Conservation (phyloP, 2,113 vertebrate genomes). For the Dermatemys mawii region DNA sequence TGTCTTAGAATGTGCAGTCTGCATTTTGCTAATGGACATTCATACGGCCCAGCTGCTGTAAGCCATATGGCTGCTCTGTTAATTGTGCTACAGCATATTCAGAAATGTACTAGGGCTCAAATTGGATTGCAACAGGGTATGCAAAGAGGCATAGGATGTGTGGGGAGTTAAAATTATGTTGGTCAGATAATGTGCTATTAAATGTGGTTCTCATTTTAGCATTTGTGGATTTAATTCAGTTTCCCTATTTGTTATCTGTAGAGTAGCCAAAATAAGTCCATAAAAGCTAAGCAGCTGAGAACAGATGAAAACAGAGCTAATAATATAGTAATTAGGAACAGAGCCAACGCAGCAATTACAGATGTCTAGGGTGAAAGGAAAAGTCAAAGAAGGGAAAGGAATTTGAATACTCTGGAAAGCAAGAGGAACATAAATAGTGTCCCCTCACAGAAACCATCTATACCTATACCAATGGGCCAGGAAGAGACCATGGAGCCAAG, state of each 20-base stretch:
- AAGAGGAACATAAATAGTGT: background rate
- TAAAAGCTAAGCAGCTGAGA: slow-evolving; percentile 60
- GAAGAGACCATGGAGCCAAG: background rate
- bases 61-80: slow-evolving; percentile 47
- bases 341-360: slow-evolving; percentile 59
- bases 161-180: background rate
- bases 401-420: fast-evolving
- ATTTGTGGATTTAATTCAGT: slow-evolving; percentile 37
- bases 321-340: slow-evolving; percentile 68
- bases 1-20: background rate
- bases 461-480: background rate
- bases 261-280: slow-evolving; percentile 62
- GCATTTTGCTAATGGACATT: slow-evolving; percentile 48
- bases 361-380: slow-evolving; percentile 25
- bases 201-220: background rate
- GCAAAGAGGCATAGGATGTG: background rate
- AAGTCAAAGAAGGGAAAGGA: slow-evolving; percentile 32
- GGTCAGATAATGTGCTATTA: background rate
- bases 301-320: slow-evolving; percentile 73
- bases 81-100: background rate
- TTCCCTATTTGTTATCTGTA: slow-evolving; percentile 19
- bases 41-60: slow-evolving; percentile 25
- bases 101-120: background rate
- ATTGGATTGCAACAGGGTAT: fast-evolving
- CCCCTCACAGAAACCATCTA: background rate